Percentiles rank a stretch among this genome's conserved stretches.
phyloP scores from a whole-genome alignment of 2,113 vertebrate species.

The Rhabdornis inornatus region DNA sequence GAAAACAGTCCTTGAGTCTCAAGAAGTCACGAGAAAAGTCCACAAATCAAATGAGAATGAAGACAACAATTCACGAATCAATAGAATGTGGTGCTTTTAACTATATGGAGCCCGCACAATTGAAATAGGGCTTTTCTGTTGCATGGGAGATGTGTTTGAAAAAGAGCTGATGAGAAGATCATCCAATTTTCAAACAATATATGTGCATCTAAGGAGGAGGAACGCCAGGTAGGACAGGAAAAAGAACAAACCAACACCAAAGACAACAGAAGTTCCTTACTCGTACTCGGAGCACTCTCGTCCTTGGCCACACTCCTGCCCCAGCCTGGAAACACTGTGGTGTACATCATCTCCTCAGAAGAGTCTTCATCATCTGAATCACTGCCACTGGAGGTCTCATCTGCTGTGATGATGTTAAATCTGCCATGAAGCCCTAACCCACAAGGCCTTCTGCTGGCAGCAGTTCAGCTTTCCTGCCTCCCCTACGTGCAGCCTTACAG shows the following conservation, averaged over 20 bases:
- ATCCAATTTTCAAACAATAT: background rate
- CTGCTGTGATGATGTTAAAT: slow-evolving; percentile 48
- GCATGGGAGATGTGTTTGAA: background rate
- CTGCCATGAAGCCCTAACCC: slow-evolving; percentile 12
- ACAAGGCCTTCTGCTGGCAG: background rate
- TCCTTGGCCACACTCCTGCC: background rate
- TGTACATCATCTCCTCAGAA: background rate
- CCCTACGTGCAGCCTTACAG: background rate
- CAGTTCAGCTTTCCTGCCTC: background rate
- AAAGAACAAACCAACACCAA: background rate
- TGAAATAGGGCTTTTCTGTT: background rate
- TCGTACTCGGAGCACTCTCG: background rate
- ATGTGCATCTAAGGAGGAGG: accelerated
- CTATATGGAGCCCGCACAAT: background rate
- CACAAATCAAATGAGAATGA: background rate
- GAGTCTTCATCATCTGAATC: slow-evolving; percentile 41
- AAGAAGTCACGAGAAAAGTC: background rate
- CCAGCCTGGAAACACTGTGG: slow-evolving; percentile 38
- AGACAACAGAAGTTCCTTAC: slow-evolving; percentile 3
- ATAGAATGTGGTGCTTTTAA: background rate
- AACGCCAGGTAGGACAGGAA: background rate
- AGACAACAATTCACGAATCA: background rate
- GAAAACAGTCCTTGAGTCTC: background rate
- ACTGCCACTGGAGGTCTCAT: slow-evolving; percentile 37
- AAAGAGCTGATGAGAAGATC: background rate